Base-by-base conservation (phyloP, 2,888 invertebrate genomes). In the Eilema depressum region DNA sequence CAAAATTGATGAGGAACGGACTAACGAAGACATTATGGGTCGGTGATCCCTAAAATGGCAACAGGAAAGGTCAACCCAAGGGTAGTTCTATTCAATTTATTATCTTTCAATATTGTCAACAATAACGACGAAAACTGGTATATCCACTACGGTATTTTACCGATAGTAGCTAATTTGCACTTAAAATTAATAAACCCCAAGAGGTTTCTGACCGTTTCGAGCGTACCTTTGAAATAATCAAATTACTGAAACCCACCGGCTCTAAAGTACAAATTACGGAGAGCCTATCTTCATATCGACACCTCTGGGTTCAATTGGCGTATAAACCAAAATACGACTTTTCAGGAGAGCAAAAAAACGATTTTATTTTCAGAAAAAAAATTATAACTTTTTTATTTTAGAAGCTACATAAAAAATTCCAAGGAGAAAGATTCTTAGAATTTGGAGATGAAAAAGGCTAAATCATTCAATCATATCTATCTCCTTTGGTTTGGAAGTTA, bases 221-320 rank as follows among this genome's bases (percentile, higher is more conserved):
- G 20, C 20, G 41, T 10, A 41, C 37, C 63, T 20, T 63, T 63
- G 63, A 20, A 20, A 63, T 63, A 63, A 63, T 63, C 41, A 63
- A 63, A 63, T 63, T 41, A 26, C 10, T 63, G 11, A 41, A 25
- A 41, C 41, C 25, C 41, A 37, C 25, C 14, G 20, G 25, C 25
- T 63, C 25, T 0, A 20, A 57, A 66, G 25, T 26, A 57, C 17
- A 33, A 53, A 37, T 41, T 20, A 26, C 4, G 0, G 10, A 10
- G 17, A 17, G 17, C 26, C 17, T 28, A 20, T n/a, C 61, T 66
- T 47, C 26, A 47, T 17, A 41, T 14, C 14, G 37, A 37, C n/a
- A n/a, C n/a, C n/a, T n/a, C n/a, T n/a, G n/a, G n/a, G n/a, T n/a
- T n/a, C n/a, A n/a, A n/a, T n/a, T n/a, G n/a, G n/a, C n/a, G n/a